Conservation (phyloP, 2,113 vertebrate species). For the Dipodomys stephensi region DNA sequence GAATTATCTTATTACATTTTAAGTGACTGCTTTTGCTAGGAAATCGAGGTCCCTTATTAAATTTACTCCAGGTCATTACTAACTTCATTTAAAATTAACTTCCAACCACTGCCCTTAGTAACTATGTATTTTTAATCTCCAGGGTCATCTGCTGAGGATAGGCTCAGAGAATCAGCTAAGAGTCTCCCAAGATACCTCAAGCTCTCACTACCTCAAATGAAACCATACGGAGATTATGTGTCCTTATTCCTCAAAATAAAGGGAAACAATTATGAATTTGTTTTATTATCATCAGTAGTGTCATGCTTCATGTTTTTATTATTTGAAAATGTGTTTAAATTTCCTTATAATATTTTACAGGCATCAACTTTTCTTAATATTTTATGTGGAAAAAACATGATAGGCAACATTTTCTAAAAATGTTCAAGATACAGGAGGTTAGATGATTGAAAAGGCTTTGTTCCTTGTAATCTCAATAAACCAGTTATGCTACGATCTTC, state of each 20-base stretch:
- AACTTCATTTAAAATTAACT: constrained; percentile 80
- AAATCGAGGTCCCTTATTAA: constrained; percentile 69
- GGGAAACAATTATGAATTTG: constrained; percentile 14
- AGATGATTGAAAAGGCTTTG: neutral
- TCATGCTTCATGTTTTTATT: neutral
- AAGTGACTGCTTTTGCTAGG: constrained; percentile 74
- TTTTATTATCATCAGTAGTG: neutral
- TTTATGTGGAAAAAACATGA: constrained; percentile 27
- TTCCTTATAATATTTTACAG: neutral
- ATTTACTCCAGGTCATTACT: constrained; percentile 70
- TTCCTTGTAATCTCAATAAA: constrained; percentile 19
- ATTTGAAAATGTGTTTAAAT: neutral
- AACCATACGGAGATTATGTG: neutral
- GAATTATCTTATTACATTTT: constrained; percentile 72
- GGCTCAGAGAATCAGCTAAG: constrained; percentile 39
- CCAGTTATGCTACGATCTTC: constrained; percentile 23
- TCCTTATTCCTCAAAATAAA: neutral
- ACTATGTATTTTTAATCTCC: constrained; percentile 70
- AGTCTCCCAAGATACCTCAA: constrained; percentile 17
- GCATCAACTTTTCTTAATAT: neutral
- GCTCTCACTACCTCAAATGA: neutral
- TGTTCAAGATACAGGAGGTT: neutral
- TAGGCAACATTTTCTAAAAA: neutral
- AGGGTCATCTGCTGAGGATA: constrained; percentile 45
- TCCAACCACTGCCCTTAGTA: constrained; percentile 64